Evolutionary conservation across 2,888 invertebrate species (phyloP).

Genomic region (Eurois occulta): DNA sequence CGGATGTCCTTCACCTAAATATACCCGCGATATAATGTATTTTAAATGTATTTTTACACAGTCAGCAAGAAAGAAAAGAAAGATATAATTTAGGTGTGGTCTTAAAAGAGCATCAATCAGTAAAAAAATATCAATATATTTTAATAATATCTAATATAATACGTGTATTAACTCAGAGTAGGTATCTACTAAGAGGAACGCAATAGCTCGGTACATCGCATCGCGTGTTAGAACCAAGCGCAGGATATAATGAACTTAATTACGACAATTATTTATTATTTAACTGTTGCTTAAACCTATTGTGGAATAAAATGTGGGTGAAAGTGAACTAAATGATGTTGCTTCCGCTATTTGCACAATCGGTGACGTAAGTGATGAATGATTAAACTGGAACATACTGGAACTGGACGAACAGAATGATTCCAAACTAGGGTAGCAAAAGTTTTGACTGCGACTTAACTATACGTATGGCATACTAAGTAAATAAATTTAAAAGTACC

Average conservation of each 20-base stretch:
- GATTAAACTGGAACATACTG: slow-evolving; percentile 49
- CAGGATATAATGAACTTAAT: slow-evolving; percentile 61
- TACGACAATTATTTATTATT: slow-evolving; percentile 69
- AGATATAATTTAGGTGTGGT: not conserved
- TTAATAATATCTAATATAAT: too few relatives aligned
- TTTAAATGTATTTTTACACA: not conserved
- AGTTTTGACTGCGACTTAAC: slow-evolving; percentile 11
- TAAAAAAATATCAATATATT: not conserved
- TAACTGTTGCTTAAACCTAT: slow-evolving; percentile 71
- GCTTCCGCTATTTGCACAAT: slow-evolving; percentile 83
- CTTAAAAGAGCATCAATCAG: not conserved
- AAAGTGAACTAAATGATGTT: slow-evolving; percentile 75
- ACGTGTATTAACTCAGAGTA: not conserved
- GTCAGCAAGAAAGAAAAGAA: not conserved
- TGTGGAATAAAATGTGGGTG: slow-evolving; percentile 72
- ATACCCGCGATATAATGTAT: not conserved
- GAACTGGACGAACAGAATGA: slow-evolving; percentile 26
- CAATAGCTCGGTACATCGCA: slow-evolving; percentile 28
- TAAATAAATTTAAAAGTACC: too few relatives aligned
- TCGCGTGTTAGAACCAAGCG: slow-evolving; percentile 32
- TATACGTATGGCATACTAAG: slow-evolving; percentile 31
- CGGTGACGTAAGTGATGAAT: slow-evolving; percentile 76
- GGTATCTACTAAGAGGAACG: slow-evolving; percentile 16
- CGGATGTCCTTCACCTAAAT: not conserved
- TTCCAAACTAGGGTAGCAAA: slow-evolving; percentile 29